Base-by-base conservation (phyloP, 2,113 vertebrate species). In the Verasper variegatus region DNA sequence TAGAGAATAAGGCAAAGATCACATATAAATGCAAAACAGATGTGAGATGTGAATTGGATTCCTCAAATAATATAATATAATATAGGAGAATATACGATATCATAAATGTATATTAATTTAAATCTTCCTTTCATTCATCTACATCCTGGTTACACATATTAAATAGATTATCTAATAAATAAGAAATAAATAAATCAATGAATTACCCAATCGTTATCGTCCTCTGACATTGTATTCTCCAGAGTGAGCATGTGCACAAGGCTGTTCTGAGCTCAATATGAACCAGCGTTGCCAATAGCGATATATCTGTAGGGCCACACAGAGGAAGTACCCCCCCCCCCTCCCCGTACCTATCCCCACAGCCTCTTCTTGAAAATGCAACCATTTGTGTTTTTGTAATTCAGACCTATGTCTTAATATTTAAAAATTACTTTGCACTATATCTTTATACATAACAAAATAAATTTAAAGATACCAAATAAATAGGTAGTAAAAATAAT, bases 151-250 rank as follows among this genome's bases (percentile, higher is more conserved):
- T 8, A 66, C 60, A 0, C 62, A 3, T 37, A 14, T 31, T 31
- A 31, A 31, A 31, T 58, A 14, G 2, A 37, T 55, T 0, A 27
- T 49, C 11, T 27, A 1, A 3, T 40, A 55, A 58, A n/a, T 6
- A 35, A 24, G 13, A 27, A 7, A 4, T 35, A 49, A 18, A 26
- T 35, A 11, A 55, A 18, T 57, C n/a, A 8, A 9, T 4, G 45
- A 75, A 87, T 57, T 78, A 91, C 89, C 69, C 20, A 51, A 18
- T 3, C 20, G 35, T 1, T 0, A 31, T 15, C 5, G 11, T 56
- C 9, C 0, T 52, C 10, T 56, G 73, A 9, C 55, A 52, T 23
- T 40, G 49, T 73, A 11, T 27, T 59, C 4, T 75, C 26, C 9
- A n/a, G 18, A 61, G 60, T 42, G 49, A 67, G 15, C 40, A 54